Evolutionary conservation across 2,113 vertebrate genomes (phyloP), one percentile per base, ranked within the genome.

Genomic region (Cnemophilus loriae): DNA sequence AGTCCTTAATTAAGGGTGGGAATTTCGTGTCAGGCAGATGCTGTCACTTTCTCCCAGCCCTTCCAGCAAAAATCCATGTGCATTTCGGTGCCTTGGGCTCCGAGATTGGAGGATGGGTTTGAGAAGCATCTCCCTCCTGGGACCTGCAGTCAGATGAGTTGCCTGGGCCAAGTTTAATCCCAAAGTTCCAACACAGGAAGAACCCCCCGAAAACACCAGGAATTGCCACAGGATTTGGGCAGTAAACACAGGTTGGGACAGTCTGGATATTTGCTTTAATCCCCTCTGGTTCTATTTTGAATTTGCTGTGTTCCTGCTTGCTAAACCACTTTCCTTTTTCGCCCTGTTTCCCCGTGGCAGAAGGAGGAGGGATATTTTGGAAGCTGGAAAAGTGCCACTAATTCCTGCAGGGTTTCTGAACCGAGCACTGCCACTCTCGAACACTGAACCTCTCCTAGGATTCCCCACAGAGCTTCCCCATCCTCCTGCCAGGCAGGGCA

Each of bases 281-380:
- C 88, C 93, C 76, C 75, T 95, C 95, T 73, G 93, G 53, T 93
- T 96, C 96, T 97, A 95, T 97, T 97, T 97, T 97, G 94, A 97
- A 89, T 97, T 96, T 95, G 93, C 97, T 95, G 50, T 94, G 94
- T 84, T 96, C 97, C 96, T 90, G 22, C 96, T 96, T 15, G 57
- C 79, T 88, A 88, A 96, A 97, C 93, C 92, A 87, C 96, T 96
- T 90, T 82, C 87, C 61, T 67, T 97, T 94, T 95, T 87, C 14
- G 6, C 93, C 93, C 89, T 74, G 77, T 94, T 96, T 95, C 84
- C 93, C 96, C 15, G 16, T 89, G 97, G 84, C 90, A 75, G 92
- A 74, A 97, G 97, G 95, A 95, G 89, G 35, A 91, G 93, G 95
- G 97, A 89, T 97, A 94, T 98, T 97, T 97, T 97, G 97, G 95